A percentile compares a stretch with the other conserved stretches of the same genome.
These are phyloP conservation scores for Saxicola maurus DNA, from an alignment of 2,797 vertebrate species.

Conservation along the genomic window DNA sequence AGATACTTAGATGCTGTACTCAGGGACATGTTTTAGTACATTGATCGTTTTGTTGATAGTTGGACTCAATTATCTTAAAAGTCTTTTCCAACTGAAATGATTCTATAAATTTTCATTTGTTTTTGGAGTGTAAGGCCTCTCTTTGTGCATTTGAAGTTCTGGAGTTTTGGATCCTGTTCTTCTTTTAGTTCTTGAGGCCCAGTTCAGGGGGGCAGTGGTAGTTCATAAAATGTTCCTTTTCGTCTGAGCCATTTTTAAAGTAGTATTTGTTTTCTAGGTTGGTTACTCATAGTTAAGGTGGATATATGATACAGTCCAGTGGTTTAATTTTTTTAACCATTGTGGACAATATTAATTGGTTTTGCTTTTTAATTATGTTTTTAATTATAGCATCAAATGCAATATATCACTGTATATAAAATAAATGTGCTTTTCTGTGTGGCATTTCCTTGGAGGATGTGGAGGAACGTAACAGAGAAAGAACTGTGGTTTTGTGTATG, in stretches of 20 bases:
- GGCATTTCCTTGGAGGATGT: neutral
- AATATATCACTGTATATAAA: neutral
- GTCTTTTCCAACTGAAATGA: neutral
- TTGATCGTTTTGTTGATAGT: neutral
- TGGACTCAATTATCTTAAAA: neutral
- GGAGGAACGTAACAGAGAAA: neutral
- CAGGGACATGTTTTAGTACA: neutral
- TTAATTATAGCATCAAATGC: neutral
- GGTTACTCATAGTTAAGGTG: neutral
- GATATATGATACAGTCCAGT: neutral
- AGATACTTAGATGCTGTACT: rapidly evolving
- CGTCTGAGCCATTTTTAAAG: neutral
- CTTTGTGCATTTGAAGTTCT: neutral
- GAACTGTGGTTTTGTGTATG: neutral
- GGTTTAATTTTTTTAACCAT: neutral
- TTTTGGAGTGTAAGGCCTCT: neutral
- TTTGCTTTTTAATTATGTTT: slow-evolving; percentile 9
- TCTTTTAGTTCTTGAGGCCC: neutral
- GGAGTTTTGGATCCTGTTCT: neutral
- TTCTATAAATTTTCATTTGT: neutral
- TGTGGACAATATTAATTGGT: neutral
- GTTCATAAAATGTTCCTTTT: neutral
- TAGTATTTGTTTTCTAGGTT: neutral
- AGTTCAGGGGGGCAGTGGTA: neutral
- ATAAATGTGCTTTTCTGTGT: neutral